Conservation (phyloP, 2,888 invertebrate species). For the Craniophora ligustri region DNA sequence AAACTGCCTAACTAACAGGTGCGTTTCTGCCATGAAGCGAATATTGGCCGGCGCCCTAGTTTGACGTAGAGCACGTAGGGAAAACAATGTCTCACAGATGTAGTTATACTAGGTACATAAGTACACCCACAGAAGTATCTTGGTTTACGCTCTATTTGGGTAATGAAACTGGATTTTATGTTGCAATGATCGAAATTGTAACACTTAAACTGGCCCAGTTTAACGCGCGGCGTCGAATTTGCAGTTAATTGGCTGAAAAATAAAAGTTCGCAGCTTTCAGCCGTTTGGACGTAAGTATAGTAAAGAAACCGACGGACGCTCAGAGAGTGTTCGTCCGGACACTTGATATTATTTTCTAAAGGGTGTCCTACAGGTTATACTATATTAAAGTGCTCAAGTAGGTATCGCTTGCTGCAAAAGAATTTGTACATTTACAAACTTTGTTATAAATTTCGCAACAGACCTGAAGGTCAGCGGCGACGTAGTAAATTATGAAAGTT, state of each 20-base stretch:
- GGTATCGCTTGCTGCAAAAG: background rate
- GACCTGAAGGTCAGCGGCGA: slow-evolving; percentile 55
- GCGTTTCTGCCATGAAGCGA: slow-evolving; percentile 50
- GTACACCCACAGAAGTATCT: slow-evolving; percentile 30
- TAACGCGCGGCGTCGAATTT: slow-evolving; percentile 23
- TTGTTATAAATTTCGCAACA: slow-evolving; percentile 45
- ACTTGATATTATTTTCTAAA: background rate
- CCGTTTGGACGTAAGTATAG: slow-evolving; percentile 9
- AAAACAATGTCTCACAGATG: slow-evolving; percentile 42
- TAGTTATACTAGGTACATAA: slow-evolving; percentile 48
- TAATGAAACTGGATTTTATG: slow-evolving; percentile 11
- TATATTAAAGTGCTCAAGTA: slow-evolving; percentile 20
- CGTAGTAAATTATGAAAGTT: slow-evolving; percentile 73
- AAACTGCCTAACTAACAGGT: slow-evolving; percentile 54
- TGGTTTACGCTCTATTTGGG: slow-evolving; percentile 16
- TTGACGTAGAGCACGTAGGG: slow-evolving; percentile 40
- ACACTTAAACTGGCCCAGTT: slow-evolving; percentile 28
- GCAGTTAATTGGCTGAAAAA: slow-evolving; percentile 15
- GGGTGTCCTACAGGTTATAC: slow-evolving; percentile 6
- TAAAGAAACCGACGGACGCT: slow-evolving; percentile 1
- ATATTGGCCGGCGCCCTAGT: slow-evolving; percentile 49
- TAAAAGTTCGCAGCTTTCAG: slow-evolving; percentile 19
- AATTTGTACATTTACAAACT: slow-evolving; percentile 34
- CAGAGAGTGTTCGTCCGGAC: slow-evolving; percentile 2
- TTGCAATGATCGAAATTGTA: slow-evolving; percentile 33